Evolutionary conservation across 2,113 vertebrate species (phyloP).

Genomic region (Vombatus ursinus): DNA sequence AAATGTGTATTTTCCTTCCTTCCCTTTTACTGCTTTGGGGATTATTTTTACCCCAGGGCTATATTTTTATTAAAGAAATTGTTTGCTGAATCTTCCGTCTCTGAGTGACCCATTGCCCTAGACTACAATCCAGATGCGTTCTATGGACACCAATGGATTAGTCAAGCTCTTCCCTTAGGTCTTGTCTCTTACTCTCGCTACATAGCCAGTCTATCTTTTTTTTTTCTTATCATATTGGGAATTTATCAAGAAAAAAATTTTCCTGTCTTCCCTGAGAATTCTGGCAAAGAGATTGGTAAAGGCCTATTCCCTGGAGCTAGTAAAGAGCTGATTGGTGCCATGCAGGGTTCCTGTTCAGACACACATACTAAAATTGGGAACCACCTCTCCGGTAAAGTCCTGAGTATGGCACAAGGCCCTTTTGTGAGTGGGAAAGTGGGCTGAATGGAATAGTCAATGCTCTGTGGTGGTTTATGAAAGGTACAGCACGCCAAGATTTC

Average conservation of each 20-base stretch:
- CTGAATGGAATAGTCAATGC: too few species aligned
- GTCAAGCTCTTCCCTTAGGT: background rate
- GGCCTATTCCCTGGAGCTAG: background rate
- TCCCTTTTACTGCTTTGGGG: background rate
- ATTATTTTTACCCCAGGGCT: background rate
- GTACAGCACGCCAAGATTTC: fast-evolving
- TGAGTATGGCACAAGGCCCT: background rate
- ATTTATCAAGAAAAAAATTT: background rate
- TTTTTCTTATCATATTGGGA: background rate
- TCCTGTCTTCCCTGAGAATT: background rate
- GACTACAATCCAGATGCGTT: background rate
- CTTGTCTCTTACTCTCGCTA: background rate
- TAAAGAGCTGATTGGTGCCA: background rate
- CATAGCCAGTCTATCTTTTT: background rate
- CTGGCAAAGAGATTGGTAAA: background rate
- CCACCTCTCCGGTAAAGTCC: background rate
- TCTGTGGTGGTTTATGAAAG: background rate
- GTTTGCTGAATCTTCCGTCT: background rate
- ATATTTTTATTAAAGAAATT: background rate
- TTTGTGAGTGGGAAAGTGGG: background rate
- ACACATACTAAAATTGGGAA: background rate
- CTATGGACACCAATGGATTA: background rate
- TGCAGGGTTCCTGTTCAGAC: background rate
- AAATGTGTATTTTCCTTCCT: background rate
- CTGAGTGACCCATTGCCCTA: background rate